Base-by-base conservation (phyloP, 2,797 vertebrate species). In the Amphiprion clarkii region DNA sequence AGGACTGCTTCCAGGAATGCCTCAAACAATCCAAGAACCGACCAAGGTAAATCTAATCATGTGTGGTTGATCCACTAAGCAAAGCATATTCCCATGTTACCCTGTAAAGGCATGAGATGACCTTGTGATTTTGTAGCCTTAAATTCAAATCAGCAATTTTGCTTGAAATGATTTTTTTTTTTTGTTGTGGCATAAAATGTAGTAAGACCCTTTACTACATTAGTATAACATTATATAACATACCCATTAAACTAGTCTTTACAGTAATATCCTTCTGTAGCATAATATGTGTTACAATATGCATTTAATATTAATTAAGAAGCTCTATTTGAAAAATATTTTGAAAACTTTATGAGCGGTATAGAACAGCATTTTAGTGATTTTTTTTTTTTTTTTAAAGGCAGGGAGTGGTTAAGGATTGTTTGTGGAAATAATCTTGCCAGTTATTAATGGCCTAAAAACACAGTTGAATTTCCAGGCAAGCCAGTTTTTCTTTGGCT, bases 1-100 rank as follows among this genome's bases (percentile, higher is more conserved):
- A 95, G 46, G 93, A 96, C 87, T 99, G 98, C 85, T 99, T 99
- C 88, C 95, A 95, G 79, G 96, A 99, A 89, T 98, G 98, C 86
- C 92, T 99, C 29, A 98, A 95, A 78, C 98, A 99, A 42, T 98
- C 98, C 63, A 99, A 96, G 91, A 97, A 95, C 82, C 95, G 91
- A 65, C 96, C 97, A 21, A 97, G 91, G 98, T 99, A 94, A 93
- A 91, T 74, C 12, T 13, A 58, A 1, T 5, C 23, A 31, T 31
- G 31, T 7, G 6, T 6, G 13, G 12, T 46, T 16, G 4, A 36
- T 40, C n/a, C 13, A 46, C 23, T 7, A 25, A 7, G 8, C 6
- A 54, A n/a, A 21, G 39, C 1, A 5, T 16, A 13, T 14, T 19
- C 4, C 1, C 1, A 25, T 2, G 0, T 3, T 3, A n/a, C 12